Conservation (phyloP, 2,797 vertebrate species). For the Erpetoichthys calabaricus region DNA sequence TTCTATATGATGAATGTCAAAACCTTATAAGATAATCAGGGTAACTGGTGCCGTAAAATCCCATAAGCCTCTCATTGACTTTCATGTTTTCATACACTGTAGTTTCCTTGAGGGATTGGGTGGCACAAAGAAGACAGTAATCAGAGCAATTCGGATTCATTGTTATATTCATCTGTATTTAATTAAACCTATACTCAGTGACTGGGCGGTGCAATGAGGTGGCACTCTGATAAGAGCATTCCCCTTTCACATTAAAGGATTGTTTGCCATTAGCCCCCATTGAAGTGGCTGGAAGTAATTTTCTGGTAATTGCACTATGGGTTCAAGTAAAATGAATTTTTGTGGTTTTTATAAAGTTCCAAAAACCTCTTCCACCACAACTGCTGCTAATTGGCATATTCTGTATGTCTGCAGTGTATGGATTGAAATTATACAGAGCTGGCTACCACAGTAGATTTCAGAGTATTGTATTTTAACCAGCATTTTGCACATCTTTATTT, state of each 20-base stretch:
- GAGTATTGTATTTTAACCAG: no score
- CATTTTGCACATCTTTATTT: no score
- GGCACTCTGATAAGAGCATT: slow-evolving; percentile 38
- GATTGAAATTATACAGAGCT: slow-evolving; percentile 60
- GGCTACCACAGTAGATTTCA: slow-evolving; percentile 33
- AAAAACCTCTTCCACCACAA: slow-evolving; percentile 44
- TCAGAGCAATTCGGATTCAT: slow-evolving; percentile 1
- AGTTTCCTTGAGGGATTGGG: slow-evolving; percentile 17
- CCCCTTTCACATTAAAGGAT: slow-evolving; percentile 50
- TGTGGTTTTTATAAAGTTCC: slow-evolving; percentile 60
- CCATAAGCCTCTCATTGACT: slow-evolving; percentile 3
- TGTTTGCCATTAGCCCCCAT: slow-evolving; percentile 24
- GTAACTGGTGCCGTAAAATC: slow-evolving; percentile 12
- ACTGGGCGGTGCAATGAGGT: slow-evolving; percentile 48
- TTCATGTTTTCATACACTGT: slow-evolving; percentile 8
- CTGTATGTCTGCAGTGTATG: slow-evolving; percentile 52
- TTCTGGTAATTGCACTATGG: slow-evolving; percentile 61
- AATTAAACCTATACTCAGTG: slow-evolving; percentile 40
- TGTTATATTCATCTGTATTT: slow-evolving; percentile 11
- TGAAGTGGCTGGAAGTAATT: slow-evolving; percentile 53
- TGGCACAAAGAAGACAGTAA: not conserved
- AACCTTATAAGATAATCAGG: slow-evolving; percentile 20
- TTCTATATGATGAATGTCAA: slow-evolving; percentile 10
- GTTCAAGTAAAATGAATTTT: slow-evolving; percentile 56
- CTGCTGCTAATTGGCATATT: slow-evolving; percentile 69